A percentile compares a stretch with the other conserved stretches of the same genome.
These are phyloP conservation scores for Zaprionus vittiger DNA, from an alignment of 1,140 invertebrate genomes.

Conservation along the genomic window DNA sequence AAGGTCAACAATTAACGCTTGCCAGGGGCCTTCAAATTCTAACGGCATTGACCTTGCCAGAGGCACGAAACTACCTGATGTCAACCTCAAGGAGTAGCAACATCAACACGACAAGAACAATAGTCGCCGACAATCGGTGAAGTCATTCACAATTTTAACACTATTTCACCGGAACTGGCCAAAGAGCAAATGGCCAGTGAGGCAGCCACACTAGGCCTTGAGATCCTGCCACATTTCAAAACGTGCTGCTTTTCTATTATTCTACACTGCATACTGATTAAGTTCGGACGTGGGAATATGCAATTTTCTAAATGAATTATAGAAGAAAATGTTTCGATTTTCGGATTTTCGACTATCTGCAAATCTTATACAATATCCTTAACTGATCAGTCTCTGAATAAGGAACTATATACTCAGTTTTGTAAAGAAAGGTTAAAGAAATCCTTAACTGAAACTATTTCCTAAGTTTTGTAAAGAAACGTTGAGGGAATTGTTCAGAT, in stretches of 20 bases:
- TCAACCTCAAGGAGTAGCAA: constrained; percentile 19
- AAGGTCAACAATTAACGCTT: constrained; percentile 43
- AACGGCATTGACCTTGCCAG: constrained; percentile 62
- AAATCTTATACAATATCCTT: no score
- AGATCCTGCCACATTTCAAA: not conserved
- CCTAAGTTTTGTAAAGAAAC: no score
- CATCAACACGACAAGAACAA: not conserved
- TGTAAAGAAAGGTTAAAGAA: no score
- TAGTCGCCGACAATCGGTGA: not conserved
- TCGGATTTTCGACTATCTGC: no score
- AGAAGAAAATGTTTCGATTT: no score
- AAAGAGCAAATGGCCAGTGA: constrained; percentile 4
- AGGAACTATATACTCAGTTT: no score
- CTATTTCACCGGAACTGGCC: constrained; percentile 10
- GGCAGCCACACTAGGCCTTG: not conserved
- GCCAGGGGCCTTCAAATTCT: constrained; percentile 11
- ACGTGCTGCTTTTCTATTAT: not conserved
- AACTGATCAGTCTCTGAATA: no score
- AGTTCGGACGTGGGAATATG: no score
- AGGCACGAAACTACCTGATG: constrained; percentile 33
- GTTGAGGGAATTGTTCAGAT: no score
- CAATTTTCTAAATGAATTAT: no score
- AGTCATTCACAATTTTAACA: constrained; percentile 15
- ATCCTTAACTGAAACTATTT: no score
- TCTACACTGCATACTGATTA: no score